Percentiles rank a stretch among this genome's conserved stretches.
These are phyloP conservation scores for Cecidostiba fungosa DNA, from an alignment of 2,888 invertebrate species.

Conservation along the genomic window DNA sequence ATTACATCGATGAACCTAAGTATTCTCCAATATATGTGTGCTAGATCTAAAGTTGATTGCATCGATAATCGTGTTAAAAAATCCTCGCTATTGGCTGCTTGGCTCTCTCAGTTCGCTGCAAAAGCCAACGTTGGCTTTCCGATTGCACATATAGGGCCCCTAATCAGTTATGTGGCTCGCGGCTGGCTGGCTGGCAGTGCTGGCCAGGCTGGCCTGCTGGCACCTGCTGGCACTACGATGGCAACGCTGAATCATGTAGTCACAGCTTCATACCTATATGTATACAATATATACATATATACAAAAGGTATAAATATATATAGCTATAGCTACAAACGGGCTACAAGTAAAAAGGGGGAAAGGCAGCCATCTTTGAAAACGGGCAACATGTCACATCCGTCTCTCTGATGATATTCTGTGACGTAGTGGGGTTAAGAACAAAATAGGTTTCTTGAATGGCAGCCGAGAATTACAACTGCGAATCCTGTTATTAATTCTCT, in stretches of 20 bases:
- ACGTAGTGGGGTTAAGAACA: slow-evolving; percentile 76
- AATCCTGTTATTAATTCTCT: slow-evolving; percentile 47
- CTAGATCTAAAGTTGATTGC: too few species aligned
- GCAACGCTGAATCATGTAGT: too few species aligned
- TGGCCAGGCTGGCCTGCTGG: too few species aligned
- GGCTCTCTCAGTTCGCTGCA: background rate
- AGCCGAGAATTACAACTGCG: slow-evolving; percentile 50
- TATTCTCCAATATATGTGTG: too few species aligned
- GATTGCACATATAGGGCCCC: too few species aligned
- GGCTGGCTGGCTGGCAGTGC: background rate
- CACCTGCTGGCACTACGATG: too few species aligned
- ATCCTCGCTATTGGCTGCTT: background rate
- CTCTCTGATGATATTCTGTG: slow-evolving; percentile 72
- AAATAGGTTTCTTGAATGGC: slow-evolving; percentile 77
- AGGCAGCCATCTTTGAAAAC: slow-evolving; percentile 76
- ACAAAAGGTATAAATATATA: background rate
- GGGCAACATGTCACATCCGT: slow-evolving; percentile 77
- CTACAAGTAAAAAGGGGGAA: slow-evolving; percentile 59
- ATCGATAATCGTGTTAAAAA: too few species aligned
- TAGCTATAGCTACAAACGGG: background rate
- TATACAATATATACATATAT: background rate
- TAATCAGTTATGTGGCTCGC: too few species aligned
- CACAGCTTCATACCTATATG: background rate
- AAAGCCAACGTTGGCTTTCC: background rate
- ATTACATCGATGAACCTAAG: too few species aligned